Evolutionary conservation across 2,113 vertebrate species (phyloP).

Genomic region (Corvus moneduloides): DNA sequence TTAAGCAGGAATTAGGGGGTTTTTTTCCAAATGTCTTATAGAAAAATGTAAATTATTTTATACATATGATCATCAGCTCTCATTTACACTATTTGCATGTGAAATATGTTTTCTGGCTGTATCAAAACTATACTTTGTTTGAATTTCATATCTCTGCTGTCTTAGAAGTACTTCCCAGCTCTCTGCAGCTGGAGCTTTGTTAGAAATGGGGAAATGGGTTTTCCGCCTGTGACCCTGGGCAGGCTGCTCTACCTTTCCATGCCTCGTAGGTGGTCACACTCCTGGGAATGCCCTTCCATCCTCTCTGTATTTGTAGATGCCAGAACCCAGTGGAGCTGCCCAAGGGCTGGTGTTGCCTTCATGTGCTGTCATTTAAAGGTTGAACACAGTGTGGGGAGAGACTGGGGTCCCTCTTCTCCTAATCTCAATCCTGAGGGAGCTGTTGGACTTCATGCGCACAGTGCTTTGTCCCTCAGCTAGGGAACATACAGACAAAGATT

Average conservation of each 20-base stretch:
- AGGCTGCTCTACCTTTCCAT: not conserved
- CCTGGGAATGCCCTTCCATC: not conserved
- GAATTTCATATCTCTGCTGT: not conserved
- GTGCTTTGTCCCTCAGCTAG: not conserved
- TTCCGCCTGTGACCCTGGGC: fast-evolving
- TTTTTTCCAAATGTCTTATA: not conserved
- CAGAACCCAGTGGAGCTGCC: not conserved
- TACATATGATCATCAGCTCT: not conserved
- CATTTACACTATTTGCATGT: not conserved
- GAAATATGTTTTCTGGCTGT: not conserved
- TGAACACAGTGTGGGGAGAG: fast-evolving
- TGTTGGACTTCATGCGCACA: not conserved
- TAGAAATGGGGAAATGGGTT: not conserved
- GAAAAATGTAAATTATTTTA: not conserved
- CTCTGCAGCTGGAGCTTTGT: not conserved
- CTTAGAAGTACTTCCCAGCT: not conserved
- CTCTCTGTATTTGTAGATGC: fast-evolving
- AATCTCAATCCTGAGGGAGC: fast-evolving
- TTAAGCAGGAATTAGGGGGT: not conserved
- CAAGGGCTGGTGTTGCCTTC: fast-evolving
- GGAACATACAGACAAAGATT: not conserved
- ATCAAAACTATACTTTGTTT: not conserved
- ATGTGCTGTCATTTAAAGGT: fast-evolving
- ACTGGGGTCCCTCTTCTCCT: not conserved
- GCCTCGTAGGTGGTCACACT: fast-evolving